These are phyloP conservation scores for Apotomis betuletana DNA, from an alignment of 2,888 invertebrate genomes.

Conservation along the genomic window DNA sequence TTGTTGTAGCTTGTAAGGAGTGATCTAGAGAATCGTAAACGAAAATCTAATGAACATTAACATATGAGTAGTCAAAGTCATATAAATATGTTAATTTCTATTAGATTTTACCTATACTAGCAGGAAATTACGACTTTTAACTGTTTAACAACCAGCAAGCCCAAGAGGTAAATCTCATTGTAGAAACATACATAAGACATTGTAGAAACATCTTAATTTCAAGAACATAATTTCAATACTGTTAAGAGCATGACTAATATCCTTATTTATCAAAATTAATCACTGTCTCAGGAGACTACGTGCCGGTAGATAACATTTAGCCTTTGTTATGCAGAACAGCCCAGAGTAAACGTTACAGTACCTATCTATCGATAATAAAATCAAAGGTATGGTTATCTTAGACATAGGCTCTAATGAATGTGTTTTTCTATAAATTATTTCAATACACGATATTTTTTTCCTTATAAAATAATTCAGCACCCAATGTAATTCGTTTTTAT, in stretches of 20 bases:
- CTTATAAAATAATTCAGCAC: no score
- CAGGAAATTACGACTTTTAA: conserved; percentile 14
- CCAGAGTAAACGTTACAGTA: conserved; percentile 12
- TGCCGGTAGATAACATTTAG: conserved; percentile 30
- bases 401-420: no score
- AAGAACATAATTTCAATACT: conserved; percentile 27
- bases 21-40: no score
- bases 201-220: conserved; percentile 11
- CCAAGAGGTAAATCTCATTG: conserved; percentile 19
- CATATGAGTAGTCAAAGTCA: neutral
- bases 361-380: neutral
- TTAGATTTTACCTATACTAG: neutral
- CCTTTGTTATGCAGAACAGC: conserved; percentile 34
- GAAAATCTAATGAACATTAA: neutral
- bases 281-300: conserved; percentile 38
- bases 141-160: neutral
- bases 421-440: no score
- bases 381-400: no score
- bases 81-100: neutral
- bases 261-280: conserved; percentile 51
- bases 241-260: conserved; percentile 51
- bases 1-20: no score
- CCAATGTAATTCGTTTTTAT: no score
- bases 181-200: conserved; percentile 2
- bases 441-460: no score